Evolutionary conservation across 2,888 invertebrate species (phyloP).

Genomic region (Sarcophaga carnaria): DNA sequence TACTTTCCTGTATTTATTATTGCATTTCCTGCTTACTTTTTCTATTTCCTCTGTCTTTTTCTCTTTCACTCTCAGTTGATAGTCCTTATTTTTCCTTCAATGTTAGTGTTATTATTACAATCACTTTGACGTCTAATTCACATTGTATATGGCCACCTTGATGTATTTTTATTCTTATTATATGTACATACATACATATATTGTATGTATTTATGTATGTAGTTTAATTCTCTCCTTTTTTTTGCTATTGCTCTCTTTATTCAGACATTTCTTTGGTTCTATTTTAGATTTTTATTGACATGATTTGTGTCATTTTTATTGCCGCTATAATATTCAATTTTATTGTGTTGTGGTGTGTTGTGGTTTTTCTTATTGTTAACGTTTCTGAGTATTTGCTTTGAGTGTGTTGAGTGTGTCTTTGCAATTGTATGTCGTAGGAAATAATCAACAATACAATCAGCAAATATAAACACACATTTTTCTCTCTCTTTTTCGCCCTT

Average conservation of each 20-base stretch:
- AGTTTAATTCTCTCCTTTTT: constrained; percentile 20
- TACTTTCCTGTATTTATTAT: no score
- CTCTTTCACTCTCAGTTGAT: no score
- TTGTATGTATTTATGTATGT: not conserved
- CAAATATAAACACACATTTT: constrained; percentile 35
- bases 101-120: no score
- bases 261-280: not conserved
- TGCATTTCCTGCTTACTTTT: no score
- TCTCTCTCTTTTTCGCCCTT: not conserved
- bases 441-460: constrained; percentile 54
- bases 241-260: not conserved
- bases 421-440: constrained; percentile 19
- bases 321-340: constrained; percentile 29
- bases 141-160: no score
- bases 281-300: constrained; percentile 49
- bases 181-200: not conserved
- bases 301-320: constrained; percentile 68
- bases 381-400: not conserved
- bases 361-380: not conserved
- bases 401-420: not conserved
- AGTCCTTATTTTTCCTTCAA: no score
- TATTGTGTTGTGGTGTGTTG: constrained; percentile 8
- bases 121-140: no score
- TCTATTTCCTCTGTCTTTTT: no score
- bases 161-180: not conserved